These are phyloP conservation scores for Acanthurus leucopareius DNA, from an alignment of 2,797 vertebrate genomes.

Conservation along the genomic window DNA sequence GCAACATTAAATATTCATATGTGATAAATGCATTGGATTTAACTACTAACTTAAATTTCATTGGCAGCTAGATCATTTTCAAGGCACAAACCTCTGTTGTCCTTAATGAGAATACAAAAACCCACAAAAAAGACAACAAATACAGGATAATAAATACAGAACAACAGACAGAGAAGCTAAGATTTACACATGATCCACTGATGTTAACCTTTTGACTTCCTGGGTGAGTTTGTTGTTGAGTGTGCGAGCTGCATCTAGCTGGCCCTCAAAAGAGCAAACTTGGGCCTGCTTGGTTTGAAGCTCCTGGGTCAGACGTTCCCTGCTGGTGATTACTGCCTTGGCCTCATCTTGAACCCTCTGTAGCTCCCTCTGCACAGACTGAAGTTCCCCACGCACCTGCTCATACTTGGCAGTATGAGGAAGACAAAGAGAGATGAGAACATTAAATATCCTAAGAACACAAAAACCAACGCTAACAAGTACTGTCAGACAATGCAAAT, in stretches of 20 bases:
- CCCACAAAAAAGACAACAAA: neutral
- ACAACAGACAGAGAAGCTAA: neutral
- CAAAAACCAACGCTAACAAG: conserved; percentile 3
- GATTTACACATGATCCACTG: neutral
- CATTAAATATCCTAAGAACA: neutral
- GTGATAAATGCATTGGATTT: neutral
- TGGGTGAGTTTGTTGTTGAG: conserved; percentile 76
- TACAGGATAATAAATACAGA: neutral
- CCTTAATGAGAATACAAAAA: neutral
- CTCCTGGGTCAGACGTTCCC: conserved; percentile 82
- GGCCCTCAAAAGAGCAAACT: conserved; percentile 86
- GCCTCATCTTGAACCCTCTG: conserved; percentile 76
- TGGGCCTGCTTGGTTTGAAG: conserved; percentile 86
- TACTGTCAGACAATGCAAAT: neutral
- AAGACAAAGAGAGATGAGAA: neutral
- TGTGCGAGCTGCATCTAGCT: conserved; percentile 79
- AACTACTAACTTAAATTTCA: neutral
- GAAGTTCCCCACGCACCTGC: conserved; percentile 82
- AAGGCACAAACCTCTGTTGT: neutral
- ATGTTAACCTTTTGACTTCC: conserved; percentile 84
- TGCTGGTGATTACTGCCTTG: conserved; percentile 56
- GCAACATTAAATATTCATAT: neutral
- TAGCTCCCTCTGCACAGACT: conserved; percentile 79
- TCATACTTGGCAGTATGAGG: conserved; percentile 72
- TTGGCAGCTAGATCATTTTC: neutral